phyloP scores from a whole-genome alignment of 1,140 invertebrate genomes.

The Apis florea region DNA sequence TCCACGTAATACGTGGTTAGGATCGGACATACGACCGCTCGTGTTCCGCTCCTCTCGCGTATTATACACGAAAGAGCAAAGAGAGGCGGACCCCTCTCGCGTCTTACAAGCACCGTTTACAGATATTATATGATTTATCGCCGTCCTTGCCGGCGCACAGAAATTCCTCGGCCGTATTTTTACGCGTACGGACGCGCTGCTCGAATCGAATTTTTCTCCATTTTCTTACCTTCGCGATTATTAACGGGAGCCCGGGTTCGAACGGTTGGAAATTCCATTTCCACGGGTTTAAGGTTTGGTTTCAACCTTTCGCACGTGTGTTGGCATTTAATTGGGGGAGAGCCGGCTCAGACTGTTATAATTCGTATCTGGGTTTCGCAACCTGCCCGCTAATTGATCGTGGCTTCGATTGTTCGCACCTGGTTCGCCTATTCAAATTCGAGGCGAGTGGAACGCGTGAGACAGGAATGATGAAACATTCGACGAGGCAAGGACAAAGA shows the following conservation, averaged over 20 bases:
- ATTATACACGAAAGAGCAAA: slow-evolving; percentile 49
- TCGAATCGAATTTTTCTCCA: background rate
- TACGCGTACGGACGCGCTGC: background rate
- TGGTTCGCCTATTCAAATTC: background rate
- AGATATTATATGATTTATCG: slow-evolving; percentile 66
- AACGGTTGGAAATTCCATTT: slow-evolving; percentile 15
- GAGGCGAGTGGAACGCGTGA: no score
- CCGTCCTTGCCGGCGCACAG: slow-evolving; percentile 53
- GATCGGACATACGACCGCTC: slow-evolving; percentile 44
- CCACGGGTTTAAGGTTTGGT: background rate
- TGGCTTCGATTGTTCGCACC: background rate
- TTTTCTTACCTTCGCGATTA: background rate
- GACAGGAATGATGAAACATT: no score
- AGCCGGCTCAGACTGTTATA: background rate
- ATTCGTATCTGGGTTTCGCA: slow-evolving; percentile 14
- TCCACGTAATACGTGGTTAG: slow-evolving; percentile 41
- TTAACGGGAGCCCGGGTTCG: background rate
- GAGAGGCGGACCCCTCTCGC: slow-evolving; percentile 8
- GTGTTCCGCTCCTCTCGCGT: slow-evolving; percentile 23
- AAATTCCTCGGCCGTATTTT: slow-evolving; percentile 55
- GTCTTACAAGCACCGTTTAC: slow-evolving; percentile 35
- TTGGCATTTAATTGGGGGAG: slow-evolving; percentile 7
- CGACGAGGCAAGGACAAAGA: no score
- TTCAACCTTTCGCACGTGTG: slow-evolving; percentile 6
- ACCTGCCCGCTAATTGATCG: background rate